Base-by-base conservation (phyloP, 2,888 invertebrate species). In the Dexiosoma caninum region DNA sequence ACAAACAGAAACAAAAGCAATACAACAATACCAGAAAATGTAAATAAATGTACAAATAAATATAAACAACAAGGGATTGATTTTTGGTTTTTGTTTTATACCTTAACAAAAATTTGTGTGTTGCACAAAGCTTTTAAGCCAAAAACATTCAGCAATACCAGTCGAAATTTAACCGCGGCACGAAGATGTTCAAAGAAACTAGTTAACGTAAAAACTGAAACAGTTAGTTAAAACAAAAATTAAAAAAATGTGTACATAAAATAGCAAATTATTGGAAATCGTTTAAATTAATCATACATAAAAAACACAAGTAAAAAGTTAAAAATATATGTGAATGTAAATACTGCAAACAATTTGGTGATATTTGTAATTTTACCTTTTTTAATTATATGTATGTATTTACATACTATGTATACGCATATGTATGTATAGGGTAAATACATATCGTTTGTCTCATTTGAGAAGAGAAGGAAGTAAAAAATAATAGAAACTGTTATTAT, bases 101-200 rank as follows among this genome's bases (percentile, higher is more conserved):
- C 59, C 27, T 16, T 51, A 46, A 79, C 49, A 67, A 66, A 30
- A 5, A 5, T 27, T 64, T 78, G n/a, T 78, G 27, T 69, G 23
- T 64, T 62, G 62, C 46, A 60, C 37, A 77, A 74, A 77, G 81
- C 77, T 81, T 81, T 77, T 77, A 69, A 81, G 76, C 76, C 71
- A 71, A 82, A 82, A 62, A 57, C 16, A 53, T 23, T 62, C 49
- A 75, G 64, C 64, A 75, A 76, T 69, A 72, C 78, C 83, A 84
- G 84, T 84, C 62, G 79, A 78, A 79, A 81, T 64, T 66, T 59
- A 78, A 82, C 66, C 82, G 83, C 55, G 83, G 69, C 77, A 82
- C 71, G 82, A 83, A 80, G 83, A 83, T 81, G 83, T 82, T 71
- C 70, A 71, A 57, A 66, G 76, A 70, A 70, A 60, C 44, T 27